Evolutionary conservation across 1,140 invertebrate genomes (phyloP).

Genomic region (Papilio polytes): DNA sequence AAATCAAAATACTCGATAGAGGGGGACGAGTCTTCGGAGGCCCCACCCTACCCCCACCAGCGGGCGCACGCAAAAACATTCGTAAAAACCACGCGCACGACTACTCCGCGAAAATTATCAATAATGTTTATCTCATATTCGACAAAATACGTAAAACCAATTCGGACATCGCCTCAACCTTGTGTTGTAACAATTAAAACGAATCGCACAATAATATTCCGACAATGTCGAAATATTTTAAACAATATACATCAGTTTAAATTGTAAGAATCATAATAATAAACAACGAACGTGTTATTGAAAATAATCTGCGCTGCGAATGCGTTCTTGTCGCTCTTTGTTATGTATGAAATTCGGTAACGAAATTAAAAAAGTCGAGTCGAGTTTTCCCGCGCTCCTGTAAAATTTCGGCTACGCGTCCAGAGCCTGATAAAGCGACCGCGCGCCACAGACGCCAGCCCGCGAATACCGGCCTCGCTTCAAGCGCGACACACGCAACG

Average conservation of each 20-base stretch:
- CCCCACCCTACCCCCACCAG: constrained; percentile 80
- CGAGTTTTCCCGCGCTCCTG: constrained; percentile 75
- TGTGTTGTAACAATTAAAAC: constrained; percentile 59
- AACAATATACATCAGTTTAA: constrained; percentile 70
- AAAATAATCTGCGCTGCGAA: constrained; percentile 60
- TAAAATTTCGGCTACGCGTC: constrained; percentile 52
- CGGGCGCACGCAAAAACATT: constrained; percentile 79
- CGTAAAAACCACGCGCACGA: constrained; percentile 77
- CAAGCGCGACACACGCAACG: constrained; percentile 46
- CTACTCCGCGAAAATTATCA: constrained; percentile 76
- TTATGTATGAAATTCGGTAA: constrained; percentile 43
- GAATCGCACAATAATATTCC: constrained; percentile 59
- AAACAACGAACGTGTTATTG: constrained; percentile 66
- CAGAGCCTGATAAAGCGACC: constrained; percentile 61
- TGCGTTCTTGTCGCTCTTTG: constrained; percentile 34
- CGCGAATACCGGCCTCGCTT: constrained; percentile 67
- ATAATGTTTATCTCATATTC: constrained; percentile 68
- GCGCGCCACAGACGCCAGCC: constrained; percentile 70
- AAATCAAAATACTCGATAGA: constrained; percentile 83
- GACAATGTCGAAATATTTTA: constrained; percentile 75
- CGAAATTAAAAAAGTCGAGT: constrained; percentile 52
- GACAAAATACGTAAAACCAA: constrained; percentile 67
- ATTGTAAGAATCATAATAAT: constrained; percentile 73
- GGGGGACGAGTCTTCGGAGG: constrained; percentile 78
- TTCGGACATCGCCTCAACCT: constrained; percentile 55